Evolutionary conservation across 2,888 invertebrate genomes (phyloP).

Genomic region (Coecobrya sp.): DNA sequence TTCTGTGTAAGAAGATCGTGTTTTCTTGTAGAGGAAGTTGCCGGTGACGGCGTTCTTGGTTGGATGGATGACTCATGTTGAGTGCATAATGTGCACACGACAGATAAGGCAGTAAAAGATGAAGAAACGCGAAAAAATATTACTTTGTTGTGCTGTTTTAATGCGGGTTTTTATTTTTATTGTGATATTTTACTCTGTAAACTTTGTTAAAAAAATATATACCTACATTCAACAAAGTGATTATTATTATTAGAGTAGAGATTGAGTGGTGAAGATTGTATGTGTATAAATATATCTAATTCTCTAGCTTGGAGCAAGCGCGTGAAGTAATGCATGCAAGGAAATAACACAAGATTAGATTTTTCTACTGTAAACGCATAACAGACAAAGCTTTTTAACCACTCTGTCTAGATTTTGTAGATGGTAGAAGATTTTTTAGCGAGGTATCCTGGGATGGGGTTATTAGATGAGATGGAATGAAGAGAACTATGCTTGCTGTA

Average conservation of each 20-base stretch:
- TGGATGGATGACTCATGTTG: constrained; percentile 36
- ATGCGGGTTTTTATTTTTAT: constrained; percentile 48
- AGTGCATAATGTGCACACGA: not conserved
- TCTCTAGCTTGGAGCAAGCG: constrained; percentile 40
- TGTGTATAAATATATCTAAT: not conserved
- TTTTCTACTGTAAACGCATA: constrained; percentile 14
- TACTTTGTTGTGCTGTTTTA: not conserved
- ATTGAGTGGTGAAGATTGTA: not conserved
- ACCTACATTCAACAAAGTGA: too few relatives aligned
- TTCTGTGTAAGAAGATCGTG: constrained; percentile 33
- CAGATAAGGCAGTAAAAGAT: constrained; percentile 54
- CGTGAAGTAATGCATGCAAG: constrained; percentile 66
- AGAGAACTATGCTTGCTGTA: not conserved
- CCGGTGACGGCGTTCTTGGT: constrained; percentile 15
- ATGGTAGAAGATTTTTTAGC: not conserved
- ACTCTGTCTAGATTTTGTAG: not conserved
- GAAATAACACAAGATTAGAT: not conserved
- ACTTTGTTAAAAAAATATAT: not conserved
- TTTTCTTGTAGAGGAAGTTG: not conserved
- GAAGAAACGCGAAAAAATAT: constrained; percentile 32
- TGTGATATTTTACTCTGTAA: constrained; percentile 27
- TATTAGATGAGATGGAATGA: not conserved
- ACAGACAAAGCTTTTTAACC: not conserved
- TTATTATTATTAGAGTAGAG: not conserved
- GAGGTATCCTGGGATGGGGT: not conserved